Evolutionary conservation across 2,888 invertebrate genomes (phyloP).

Genomic region (Cyclophora albipunctata): DNA sequence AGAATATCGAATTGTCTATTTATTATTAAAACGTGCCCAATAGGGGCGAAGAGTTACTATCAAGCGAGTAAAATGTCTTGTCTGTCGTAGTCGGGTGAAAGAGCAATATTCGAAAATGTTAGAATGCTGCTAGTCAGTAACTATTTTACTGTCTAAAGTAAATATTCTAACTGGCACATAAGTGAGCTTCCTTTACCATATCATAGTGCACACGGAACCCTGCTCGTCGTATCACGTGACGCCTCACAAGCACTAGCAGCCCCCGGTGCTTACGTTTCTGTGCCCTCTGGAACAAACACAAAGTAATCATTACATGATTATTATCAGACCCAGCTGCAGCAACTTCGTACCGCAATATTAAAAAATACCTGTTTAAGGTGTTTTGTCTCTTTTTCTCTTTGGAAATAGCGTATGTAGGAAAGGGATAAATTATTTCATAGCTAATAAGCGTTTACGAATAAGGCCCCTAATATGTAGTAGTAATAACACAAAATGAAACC

Average conservation of each 20-base stretch:
- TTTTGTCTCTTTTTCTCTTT: too few relatives aligned
- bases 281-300: slow-evolving; percentile 40
- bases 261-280: slow-evolving; percentile 47
- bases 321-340: too few relatives aligned
- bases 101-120: slow-evolving; percentile 37
- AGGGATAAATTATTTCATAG: too few relatives aligned
- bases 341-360: too few relatives aligned
- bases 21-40: too few relatives aligned
- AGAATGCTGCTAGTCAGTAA: slow-evolving; percentile 43
- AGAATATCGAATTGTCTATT: too few relatives aligned
- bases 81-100: slow-evolving; percentile 9
- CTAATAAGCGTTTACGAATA: too few relatives aligned
- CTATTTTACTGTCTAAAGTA: slow-evolving; percentile 54
- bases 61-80: too few relatives aligned
- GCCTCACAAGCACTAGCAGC: slow-evolving; percentile 17
- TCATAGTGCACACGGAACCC: slow-evolving; percentile 52
- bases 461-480: too few relatives aligned
- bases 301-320: neutral
- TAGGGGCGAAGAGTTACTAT: too few relatives aligned
- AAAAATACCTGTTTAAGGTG: too few relatives aligned
- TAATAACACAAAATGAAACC: neutral
- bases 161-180: slow-evolving; percentile 67
- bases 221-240: slow-evolving; percentile 61
- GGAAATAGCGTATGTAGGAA: too few relatives aligned
- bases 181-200: slow-evolving; percentile 53